Percentiles rank a stretch among this genome's conserved stretches.
Evolutionary conservation across 2,797 vertebrate species (phyloP).

Genomic region (Benthosema pterotum): DNA sequence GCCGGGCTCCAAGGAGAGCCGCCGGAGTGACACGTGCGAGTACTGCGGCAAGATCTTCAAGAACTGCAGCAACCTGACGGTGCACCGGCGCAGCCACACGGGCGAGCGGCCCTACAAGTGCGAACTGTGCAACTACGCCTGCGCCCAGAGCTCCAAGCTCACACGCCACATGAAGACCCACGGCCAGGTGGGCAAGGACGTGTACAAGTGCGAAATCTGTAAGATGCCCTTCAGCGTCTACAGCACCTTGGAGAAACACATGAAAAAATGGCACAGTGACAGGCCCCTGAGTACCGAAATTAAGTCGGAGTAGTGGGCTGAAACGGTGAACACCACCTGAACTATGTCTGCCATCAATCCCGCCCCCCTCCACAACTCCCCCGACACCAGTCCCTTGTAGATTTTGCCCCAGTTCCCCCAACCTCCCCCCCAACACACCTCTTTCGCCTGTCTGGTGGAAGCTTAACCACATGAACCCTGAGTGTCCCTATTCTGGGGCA

Average conservation of each 20-base stretch:
- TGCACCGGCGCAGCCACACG: slow-evolving; percentile 99
- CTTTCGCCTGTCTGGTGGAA: slow-evolving; percentile 93
- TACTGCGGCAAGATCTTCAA: slow-evolving; percentile 99
- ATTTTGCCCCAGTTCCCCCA: slow-evolving; percentile 68
- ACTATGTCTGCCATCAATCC: slow-evolving; percentile 67
- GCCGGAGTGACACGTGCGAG: slow-evolving; percentile 98
- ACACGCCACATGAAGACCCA: slow-evolving; percentile 99
- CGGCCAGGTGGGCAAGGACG: slow-evolving; percentile 99
- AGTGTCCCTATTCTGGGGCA: too few relatives aligned
- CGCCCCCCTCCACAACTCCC: slow-evolving; percentile 63
- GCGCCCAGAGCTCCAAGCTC: slow-evolving; percentile 99
- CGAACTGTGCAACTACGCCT: slow-evolving; percentile 99
- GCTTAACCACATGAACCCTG: slow-evolving; percentile 55
- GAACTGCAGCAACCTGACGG: slow-evolving; percentile 99
- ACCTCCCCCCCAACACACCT: slow-evolving; percentile 71
- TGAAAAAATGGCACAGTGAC: slow-evolving; percentile 99
- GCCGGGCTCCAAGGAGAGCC: slow-evolving; percentile 98
- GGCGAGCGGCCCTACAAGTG: slow-evolving; percentile 99
- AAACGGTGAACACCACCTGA: slow-evolving; percentile 75
- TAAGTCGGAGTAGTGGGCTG: slow-evolving; percentile 98
- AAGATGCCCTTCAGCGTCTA: slow-evolving; percentile 99
- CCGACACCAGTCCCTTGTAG: slow-evolving; percentile 78
- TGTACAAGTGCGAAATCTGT: slow-evolving; percentile 99
- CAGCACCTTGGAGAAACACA: slow-evolving; percentile 99
- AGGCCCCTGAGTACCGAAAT: slow-evolving; percentile 99